Evolutionary conservation across 2,797 vertebrate species (phyloP).

Genomic region (Potorous gilbertii): DNA sequence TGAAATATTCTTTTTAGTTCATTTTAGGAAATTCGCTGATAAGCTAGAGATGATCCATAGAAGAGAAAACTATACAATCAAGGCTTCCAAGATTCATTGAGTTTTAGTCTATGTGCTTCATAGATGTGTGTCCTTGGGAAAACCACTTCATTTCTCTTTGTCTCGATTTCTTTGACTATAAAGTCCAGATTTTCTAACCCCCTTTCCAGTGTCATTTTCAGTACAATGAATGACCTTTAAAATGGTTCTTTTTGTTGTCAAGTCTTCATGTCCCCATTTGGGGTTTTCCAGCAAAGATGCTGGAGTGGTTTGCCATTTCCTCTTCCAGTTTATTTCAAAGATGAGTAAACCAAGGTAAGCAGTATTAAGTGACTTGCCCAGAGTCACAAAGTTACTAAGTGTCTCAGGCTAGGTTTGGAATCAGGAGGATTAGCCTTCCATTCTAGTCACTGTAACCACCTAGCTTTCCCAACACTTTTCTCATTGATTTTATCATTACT

Average conservation of each 20-base stretch:
- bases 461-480: background rate
- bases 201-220: background rate
- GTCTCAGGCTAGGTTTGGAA: no score
- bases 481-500: background rate
- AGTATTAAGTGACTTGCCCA: no score
- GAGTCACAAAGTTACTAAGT: no score
- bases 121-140: background rate
- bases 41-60: background rate
- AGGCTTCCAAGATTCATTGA: background rate
- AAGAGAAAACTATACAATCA: background rate
- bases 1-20: background rate
- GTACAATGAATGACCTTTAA: background rate
- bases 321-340: background rate
- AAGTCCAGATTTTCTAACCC: background rate
- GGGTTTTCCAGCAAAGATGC: background rate
- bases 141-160: background rate
- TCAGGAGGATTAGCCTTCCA: no score
- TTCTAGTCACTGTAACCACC: background rate
- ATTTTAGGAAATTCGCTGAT: background rate
- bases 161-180: background rate
- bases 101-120: background rate
- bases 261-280: background rate
- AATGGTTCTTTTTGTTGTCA: background rate
- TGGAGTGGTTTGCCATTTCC: background rate
- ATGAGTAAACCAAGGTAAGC: background rate